These are phyloP conservation scores for Pristiophorus japonicus DNA, from an alignment of 2,113 vertebrate genomes.

Conservation along the genomic window DNA sequence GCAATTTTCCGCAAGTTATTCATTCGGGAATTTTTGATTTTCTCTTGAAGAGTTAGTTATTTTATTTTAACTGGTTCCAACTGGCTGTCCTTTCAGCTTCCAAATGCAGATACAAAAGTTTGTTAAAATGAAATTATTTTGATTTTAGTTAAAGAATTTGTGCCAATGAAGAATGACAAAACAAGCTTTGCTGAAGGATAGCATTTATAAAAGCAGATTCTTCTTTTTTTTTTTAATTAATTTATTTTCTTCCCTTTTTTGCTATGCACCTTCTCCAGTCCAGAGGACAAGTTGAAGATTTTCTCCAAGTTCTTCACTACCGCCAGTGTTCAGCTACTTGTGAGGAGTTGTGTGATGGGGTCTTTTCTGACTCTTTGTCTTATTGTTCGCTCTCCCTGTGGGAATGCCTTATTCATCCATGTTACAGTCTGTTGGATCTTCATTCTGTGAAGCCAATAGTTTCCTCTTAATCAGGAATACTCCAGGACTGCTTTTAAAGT, in stretches of 20 bases:
- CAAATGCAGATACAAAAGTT: not conserved
- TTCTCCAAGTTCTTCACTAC: not conserved
- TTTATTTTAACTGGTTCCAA: not conserved
- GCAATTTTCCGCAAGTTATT: not conserved
- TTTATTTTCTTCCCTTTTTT: not conserved
- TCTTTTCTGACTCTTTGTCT: not conserved
- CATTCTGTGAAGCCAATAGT: not conserved
- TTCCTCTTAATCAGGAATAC: not conserved
- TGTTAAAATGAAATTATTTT: not conserved
- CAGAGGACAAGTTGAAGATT: not conserved
- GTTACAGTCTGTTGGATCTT: not conserved
- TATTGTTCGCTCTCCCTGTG: not conserved
- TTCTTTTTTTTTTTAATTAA: not conserved
- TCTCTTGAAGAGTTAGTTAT: not conserved
- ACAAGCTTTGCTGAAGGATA: not conserved
- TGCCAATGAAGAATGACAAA: not conserved
- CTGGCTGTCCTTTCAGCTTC: not conserved
- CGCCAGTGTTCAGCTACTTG: not conserved
- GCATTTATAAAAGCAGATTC: not conserved
- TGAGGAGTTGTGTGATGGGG: not conserved
- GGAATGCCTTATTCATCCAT: not conserved
- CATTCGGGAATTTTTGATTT: not conserved
- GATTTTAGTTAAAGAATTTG: not conserved
- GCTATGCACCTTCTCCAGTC: not conserved
- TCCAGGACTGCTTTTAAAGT: not conserved